Evolutionary conservation across 2,888 invertebrate genomes (phyloP).

Genomic region (Prosapia bicincta): DNA sequence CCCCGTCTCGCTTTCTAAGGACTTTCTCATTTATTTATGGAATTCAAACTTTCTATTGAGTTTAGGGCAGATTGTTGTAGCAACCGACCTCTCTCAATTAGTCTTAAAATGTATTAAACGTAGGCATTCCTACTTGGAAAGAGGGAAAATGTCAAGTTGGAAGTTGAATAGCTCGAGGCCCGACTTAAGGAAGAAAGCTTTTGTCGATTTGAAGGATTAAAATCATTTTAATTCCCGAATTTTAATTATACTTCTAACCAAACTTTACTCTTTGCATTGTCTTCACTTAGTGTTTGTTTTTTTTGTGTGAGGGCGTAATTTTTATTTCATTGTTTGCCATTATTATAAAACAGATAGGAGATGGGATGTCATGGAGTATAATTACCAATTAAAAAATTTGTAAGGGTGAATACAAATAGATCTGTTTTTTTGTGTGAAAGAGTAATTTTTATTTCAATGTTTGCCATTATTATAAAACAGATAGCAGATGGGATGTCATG

Average conservation of each 20-base stretch:
- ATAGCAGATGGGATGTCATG: too few species aligned
- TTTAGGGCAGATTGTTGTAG: not conserved
- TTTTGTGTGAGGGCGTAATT: too few species aligned
- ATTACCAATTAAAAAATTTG: too few species aligned
- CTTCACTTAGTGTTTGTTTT: not conserved
- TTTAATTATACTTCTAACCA: not conserved
- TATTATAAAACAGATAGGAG: too few species aligned
- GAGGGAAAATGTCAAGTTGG: not conserved
- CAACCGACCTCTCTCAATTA: not conserved
- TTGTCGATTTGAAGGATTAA: not conserved
- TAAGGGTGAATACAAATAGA: too few species aligned
- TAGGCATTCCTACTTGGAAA: not conserved
- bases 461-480: too few species aligned
- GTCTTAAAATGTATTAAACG: not conserved
- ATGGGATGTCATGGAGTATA: too few species aligned
- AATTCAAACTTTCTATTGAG: not conserved
- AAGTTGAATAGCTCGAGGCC: not conserved
- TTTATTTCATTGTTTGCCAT: too few species aligned
- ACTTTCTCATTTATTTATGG: not conserved
- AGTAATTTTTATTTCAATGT: too few species aligned
- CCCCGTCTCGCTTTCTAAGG: not conserved
- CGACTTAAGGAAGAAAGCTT: not conserved
- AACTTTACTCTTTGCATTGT: not conserved
- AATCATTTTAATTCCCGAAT: not conserved
- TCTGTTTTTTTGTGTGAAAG: too few species aligned